Conservation (phyloP, 2,888 invertebrate species). For the Drosophila seclusa region DNA sequence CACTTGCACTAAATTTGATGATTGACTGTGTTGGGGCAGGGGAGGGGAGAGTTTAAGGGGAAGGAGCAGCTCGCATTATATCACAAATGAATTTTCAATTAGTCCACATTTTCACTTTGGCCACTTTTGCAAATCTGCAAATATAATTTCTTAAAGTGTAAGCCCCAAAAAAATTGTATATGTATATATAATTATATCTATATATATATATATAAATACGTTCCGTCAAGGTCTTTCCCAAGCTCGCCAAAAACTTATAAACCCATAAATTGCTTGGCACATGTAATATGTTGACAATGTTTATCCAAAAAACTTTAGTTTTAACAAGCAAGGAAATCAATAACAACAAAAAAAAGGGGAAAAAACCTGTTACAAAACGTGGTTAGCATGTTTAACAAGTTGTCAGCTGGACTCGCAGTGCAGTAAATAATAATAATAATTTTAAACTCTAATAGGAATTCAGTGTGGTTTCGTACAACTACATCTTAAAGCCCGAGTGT, state of each 20-base stretch:
- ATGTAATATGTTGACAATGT: constrained; percentile 34
- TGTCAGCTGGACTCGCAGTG: background rate
- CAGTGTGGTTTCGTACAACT: constrained; percentile 3
- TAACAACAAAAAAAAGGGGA: constrained; percentile 11
- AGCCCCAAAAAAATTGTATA: background rate
- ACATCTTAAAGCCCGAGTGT: constrained; percentile 97
- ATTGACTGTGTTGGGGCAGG: background rate
- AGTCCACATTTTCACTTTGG: constrained; percentile 65
- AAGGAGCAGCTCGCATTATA: constrained; percentile 44
- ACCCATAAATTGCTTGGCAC: constrained; percentile 31
- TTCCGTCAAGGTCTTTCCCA: constrained; percentile 50
- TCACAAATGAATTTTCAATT: constrained; percentile 61
- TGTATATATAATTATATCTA: background rate
- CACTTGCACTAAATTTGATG: constrained; percentile 72
- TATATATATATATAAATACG: background rate
- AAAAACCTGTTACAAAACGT: constrained; percentile 10
- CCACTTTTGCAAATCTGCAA: constrained; percentile 27
- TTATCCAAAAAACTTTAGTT: constrained; percentile 23
- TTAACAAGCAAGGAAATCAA: constrained; percentile 17
- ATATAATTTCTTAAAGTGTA: constrained; percentile 15
- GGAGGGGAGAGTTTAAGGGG: background rate
- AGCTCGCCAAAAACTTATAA: constrained; percentile 28
- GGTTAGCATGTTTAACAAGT: constrained; percentile 11
- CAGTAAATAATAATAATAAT: background rate
- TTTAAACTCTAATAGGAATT: background rate